Conservation (phyloP, 2,113 vertebrate genomes). For the Tachysurus fulvidraco region DNA sequence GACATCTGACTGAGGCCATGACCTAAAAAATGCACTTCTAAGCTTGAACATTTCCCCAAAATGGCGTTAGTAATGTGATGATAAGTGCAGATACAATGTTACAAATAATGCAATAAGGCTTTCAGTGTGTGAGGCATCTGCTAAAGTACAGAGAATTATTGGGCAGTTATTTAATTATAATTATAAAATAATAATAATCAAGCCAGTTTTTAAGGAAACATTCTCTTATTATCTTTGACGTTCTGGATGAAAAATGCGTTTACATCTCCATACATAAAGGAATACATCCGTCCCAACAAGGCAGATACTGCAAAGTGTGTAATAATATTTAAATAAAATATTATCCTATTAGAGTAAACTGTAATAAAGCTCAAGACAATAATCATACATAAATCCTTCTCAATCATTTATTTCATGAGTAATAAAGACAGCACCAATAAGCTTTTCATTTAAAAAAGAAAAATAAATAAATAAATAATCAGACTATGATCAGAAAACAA, state of each 20-base stretch:
- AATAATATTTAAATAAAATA: background rate
- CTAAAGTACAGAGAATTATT: background rate
- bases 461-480: background rate
- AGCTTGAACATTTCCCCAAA: background rate
- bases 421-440: background rate
- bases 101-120: background rate
- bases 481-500: constrained; percentile 11
- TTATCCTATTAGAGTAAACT: background rate
- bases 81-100: background rate
- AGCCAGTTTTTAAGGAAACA: background rate
- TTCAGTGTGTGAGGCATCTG: background rate
- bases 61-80: background rate
- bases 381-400: background rate
- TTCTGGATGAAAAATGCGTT: background rate
- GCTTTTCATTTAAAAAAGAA: background rate
- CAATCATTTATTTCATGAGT: background rate
- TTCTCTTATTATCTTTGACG: background rate
- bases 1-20: background rate
- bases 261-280: background rate
- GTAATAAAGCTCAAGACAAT: background rate
- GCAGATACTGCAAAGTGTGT: background rate
- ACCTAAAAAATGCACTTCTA: background rate
- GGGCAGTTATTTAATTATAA: background rate
- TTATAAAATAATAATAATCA: background rate
- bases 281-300: background rate